Conservation (phyloP, 2,888 invertebrate genomes). For the Tenthredo amoena region DNA sequence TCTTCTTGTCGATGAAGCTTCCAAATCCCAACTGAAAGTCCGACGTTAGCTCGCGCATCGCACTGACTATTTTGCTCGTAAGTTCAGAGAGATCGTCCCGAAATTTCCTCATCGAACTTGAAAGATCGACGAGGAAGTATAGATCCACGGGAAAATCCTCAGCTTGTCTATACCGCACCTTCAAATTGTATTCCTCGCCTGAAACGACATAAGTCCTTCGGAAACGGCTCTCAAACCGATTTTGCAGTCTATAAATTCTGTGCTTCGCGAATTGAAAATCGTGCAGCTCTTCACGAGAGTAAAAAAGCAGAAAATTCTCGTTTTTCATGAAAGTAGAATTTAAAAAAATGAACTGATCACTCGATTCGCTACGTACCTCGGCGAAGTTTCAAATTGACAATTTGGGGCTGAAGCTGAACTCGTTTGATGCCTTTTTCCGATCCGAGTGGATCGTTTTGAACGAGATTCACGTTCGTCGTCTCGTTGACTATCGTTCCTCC, state of each 20-base stretch:
- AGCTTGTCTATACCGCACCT: slow-evolving; percentile 82
- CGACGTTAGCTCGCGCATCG: slow-evolving; percentile 82
- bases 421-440: slow-evolving; percentile 63
- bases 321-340: too few relatives aligned
- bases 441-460: slow-evolving; percentile 60
- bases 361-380: slow-evolving; percentile 64
- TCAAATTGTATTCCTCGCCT: slow-evolving; percentile 74
- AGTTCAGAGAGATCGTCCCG: slow-evolving; percentile 79
- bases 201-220: background rate
- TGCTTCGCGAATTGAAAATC: too few relatives aligned
- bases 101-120: slow-evolving; percentile 84
- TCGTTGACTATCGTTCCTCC: slow-evolving; percentile 58
- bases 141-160: slow-evolving; percentile 90
- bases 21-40: slow-evolving; percentile 85
- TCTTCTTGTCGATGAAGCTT: slow-evolving; percentile 85
- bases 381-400: slow-evolving; percentile 79
- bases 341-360: background rate
- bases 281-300: too few relatives aligned
- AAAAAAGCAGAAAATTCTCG: too few relatives aligned
- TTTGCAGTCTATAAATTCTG: too few relatives aligned
- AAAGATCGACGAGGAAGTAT: slow-evolving; percentile 90
- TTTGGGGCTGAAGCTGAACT: slow-evolving; percentile 82
- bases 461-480: slow-evolving; percentile 47
- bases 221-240: background rate
- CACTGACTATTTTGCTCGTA: slow-evolving; percentile 79